Percentiles rank a stretch among this genome's conserved stretches.
Conservation (phyloP, 2,797 vertebrate species). For the Hippoglossus hippoglossus region DNA sequence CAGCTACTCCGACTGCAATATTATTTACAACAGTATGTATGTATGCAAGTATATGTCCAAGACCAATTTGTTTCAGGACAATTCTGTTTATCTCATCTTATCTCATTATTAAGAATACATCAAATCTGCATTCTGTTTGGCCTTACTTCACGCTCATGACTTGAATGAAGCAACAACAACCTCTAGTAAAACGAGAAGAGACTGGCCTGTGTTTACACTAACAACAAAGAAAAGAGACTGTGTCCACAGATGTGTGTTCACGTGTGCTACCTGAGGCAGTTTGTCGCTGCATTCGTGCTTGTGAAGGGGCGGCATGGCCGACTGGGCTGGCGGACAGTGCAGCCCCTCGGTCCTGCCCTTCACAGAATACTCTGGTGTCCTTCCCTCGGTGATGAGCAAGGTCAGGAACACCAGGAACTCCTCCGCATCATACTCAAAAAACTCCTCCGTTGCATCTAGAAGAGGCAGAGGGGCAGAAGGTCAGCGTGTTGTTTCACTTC, state of each 20-base stretch:
- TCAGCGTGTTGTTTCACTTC: background rate
- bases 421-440: slow-evolving; percentile 97
- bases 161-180: slow-evolving; percentile 2
- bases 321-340: slow-evolving; percentile 96
- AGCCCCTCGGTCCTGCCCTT: slow-evolving; percentile 97
- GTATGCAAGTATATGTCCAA: too few species aligned
- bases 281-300: slow-evolving; percentile 98
- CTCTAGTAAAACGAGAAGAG: background rate
- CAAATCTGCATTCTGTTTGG: background rate
- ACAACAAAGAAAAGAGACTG: background rate
- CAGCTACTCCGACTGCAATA: too few species aligned
- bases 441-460: slow-evolving; percentile 94
- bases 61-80: too few species aligned
- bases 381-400: slow-evolving; percentile 96
- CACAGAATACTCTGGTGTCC: slow-evolving; percentile 95
- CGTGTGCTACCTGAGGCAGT: slow-evolving; percentile 90
- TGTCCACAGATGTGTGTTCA: background rate
- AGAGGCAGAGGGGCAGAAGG: slow-evolving; percentile 19
- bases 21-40: too few species aligned
- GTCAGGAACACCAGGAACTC: slow-evolving; percentile 97
- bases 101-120: background rate
- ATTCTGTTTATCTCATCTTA: too few species aligned
- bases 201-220: background rate
- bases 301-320: slow-evolving; percentile 87
- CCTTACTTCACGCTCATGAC: background rate